These are phyloP conservation scores for Caiman crocodilus DNA, from an alignment of 2,797 vertebrate genomes.

Conservation along the genomic window DNA sequence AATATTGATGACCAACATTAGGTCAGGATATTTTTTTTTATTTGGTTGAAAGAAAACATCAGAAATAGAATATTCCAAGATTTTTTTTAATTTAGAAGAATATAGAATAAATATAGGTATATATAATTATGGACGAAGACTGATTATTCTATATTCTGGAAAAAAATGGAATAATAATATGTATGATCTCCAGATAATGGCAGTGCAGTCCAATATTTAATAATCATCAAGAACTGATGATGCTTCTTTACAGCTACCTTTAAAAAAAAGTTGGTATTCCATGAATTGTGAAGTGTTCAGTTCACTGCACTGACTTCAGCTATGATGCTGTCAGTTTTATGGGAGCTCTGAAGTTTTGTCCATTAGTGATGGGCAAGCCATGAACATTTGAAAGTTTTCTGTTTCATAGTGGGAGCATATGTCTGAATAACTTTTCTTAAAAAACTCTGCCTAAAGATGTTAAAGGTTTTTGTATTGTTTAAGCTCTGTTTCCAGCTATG, in stretches of 20 bases:
- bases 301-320: not conserved
- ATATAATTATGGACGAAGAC: not conserved
- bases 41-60: constrained; percentile 13
- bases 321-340: not conserved
- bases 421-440: not conserved
- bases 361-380: rapidly evolving
- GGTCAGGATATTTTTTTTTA: not conserved
- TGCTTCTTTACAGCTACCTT: not conserved
- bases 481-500: rapidly evolving
- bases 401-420: rapidly evolving
- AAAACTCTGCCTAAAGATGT: rapidly evolving
- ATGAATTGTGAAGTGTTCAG: not conserved
- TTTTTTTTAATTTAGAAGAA: not conserved
- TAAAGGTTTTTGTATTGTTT: not conserved
- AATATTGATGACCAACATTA: constrained; percentile 23
- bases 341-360: not conserved
- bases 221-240: not conserved
- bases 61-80: not conserved
- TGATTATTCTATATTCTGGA: not conserved
- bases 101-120: not conserved
- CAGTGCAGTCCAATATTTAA: not conserved
- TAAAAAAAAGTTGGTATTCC: not conserved
- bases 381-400: rapidly evolving
- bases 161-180: not conserved
- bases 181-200: not conserved